A percentile compares a stretch with the other conserved stretches of the same genome.
Conservation (phyloP, 35 echinoderm and acorn worm genomes). For the Ophiothrix spiculata region DNA sequence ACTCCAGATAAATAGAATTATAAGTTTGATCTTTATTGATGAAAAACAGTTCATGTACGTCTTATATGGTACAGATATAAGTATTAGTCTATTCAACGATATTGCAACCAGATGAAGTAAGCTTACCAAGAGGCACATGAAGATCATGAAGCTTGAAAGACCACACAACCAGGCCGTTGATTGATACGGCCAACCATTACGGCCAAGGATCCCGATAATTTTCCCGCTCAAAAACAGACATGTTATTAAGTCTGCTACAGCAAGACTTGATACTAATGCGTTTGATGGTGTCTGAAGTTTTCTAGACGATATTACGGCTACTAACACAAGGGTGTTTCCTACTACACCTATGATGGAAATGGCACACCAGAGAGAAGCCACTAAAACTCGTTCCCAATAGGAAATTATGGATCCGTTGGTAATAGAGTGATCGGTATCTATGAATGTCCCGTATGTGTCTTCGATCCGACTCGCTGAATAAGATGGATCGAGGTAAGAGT, state of each 20-base stretch:
- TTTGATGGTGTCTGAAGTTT: constrained; percentile 50
- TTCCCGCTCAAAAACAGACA: constrained; percentile 28
- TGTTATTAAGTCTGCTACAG: constrained; percentile 40
- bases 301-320: constrained; percentile 43
- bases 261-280: constrained; percentile 65
- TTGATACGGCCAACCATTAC: neutral
- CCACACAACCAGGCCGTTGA: neutral
- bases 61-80: neutral
- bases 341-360: constrained; percentile 34
- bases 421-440: no score
- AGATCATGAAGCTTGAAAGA: neutral
- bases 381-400: neutral
- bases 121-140: neutral
- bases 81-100: neutral
- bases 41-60: neutral
- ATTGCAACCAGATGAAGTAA: neutral
- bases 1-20: neutral
- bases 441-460: no score
- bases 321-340: constrained; percentile 56
- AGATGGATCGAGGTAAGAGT: no score
- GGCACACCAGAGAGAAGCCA: neutral
- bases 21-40: neutral
- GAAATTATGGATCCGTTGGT: no score
- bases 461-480: no score
- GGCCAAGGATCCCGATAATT: neutral